These are phyloP conservation scores for Epizoanthus ramosus DNA, from an alignment of 92 coral and sea anemone genomes.

Conservation along the genomic window DNA sequence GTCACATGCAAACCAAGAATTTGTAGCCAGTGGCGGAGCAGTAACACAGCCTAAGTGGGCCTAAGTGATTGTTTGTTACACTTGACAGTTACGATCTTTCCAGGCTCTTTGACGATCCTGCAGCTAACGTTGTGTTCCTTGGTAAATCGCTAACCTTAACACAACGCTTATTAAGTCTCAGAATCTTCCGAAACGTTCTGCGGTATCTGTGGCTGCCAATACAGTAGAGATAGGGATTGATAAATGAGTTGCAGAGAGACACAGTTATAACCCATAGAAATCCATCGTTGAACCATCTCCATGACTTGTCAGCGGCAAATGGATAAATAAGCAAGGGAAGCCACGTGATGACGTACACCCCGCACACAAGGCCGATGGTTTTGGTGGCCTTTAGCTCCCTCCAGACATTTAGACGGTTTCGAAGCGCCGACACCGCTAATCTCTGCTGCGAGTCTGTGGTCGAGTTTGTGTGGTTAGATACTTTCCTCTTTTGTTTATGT, in stretches of 20 bases:
- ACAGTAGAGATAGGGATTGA: conserved; percentile 61
- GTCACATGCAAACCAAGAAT: no score
- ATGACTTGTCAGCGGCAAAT: conserved; percentile 5
- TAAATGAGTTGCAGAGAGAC: conserved; percentile 57
- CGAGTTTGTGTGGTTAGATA: not conserved
- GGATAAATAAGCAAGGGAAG: conserved; percentile 54
- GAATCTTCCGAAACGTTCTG: conserved; percentile 29
- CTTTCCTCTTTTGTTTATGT: conserved; percentile 37
- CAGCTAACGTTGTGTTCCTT: not conserved
- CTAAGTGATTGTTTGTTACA: no score
- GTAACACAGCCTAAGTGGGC: no score
- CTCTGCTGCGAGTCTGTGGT: not conserved
- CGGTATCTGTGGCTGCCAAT: conserved; percentile 54
- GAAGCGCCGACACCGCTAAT: conserved; percentile 1
- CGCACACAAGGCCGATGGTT: conserved; percentile 49
- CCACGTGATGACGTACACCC: conserved; percentile 47
- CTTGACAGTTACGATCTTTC: no score
- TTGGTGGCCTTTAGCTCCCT: conserved; percentile 58
- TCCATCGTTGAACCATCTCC: conserved; percentile 43
- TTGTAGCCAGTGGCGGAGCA: no score
- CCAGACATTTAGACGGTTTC: conserved; percentile 17
- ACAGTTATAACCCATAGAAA: conserved; percentile 46
- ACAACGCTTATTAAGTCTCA: conserved; percentile 16
- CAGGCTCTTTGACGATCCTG: conserved; percentile 1
- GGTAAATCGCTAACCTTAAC: not conserved